These are phyloP conservation scores for Drymonia ruficornis DNA, from an alignment of 2,888 invertebrate genomes.

Conservation along the genomic window DNA sequence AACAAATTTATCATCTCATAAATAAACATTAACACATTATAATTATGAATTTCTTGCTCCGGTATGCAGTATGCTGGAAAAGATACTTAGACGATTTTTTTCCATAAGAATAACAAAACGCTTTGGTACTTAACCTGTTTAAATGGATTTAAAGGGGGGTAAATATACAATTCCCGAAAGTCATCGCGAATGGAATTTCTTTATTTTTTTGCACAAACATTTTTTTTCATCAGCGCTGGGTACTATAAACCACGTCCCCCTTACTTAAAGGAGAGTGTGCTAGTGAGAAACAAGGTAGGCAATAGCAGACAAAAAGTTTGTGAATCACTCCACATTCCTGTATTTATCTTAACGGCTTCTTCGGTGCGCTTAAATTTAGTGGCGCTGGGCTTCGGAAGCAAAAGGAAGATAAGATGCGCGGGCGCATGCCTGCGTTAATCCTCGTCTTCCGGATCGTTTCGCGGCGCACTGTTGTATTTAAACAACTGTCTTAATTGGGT, in stretches of 20 bases:
- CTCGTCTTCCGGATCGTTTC: slow-evolving; percentile 56
- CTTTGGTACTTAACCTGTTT: no score
- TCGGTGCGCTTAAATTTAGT: slow-evolving; percentile 41
- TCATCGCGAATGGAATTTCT: no score
- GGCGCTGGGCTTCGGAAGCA: slow-evolving; percentile 12
- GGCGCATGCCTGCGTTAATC: slow-evolving; percentile 51
- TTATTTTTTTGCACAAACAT: no score
- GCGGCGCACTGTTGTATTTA: slow-evolving; percentile 21
- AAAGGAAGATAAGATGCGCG: slow-evolving; percentile 20
- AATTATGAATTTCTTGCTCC: slow-evolving; percentile 19
- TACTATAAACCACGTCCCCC: no score
- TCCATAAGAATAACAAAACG: no score
- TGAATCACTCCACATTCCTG: slow-evolving; percentile 2
- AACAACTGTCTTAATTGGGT: not conserved
- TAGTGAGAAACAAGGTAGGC: no score
- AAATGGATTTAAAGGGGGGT: no score
- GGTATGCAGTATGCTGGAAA: not conserved
- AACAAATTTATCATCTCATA: slow-evolving; percentile 62
- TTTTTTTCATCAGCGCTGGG: no score
- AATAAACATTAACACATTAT: slow-evolving; percentile 54
- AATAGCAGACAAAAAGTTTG: not conserved
- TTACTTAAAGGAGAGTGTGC: no score
- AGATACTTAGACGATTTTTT: not conserved
- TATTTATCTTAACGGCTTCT: slow-evolving; percentile 2
- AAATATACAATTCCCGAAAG: no score